These are phyloP conservation scores for Amblyopsis rosae DNA, from an alignment of 2,113 vertebrate genomes.

Conservation along the genomic window DNA sequence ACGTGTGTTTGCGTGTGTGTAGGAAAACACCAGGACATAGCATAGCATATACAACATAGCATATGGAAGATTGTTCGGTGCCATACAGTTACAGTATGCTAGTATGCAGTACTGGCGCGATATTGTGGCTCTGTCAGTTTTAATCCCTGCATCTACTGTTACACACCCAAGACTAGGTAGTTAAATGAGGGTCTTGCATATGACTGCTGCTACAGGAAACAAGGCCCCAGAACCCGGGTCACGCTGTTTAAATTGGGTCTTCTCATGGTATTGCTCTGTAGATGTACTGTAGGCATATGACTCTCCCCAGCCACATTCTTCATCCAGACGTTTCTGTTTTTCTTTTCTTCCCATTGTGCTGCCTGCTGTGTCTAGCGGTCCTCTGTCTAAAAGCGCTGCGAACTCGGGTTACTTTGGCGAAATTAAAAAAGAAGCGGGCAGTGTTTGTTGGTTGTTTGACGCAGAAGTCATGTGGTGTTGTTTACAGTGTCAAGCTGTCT, in stretches of 20 bases:
- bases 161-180: not conserved
- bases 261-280: not conserved
- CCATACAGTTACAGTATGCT: not conserved
- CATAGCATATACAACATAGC: too few relatives aligned
- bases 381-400: too few relatives aligned
- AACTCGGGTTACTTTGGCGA: too few relatives aligned
- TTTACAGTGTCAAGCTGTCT: not conserved
- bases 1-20: conserved; percentile 1
- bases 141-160: not conserved
- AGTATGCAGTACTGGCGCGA: too few relatives aligned
- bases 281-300: too few relatives aligned
- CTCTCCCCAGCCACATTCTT: too few relatives aligned
- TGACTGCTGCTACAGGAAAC: not conserved
- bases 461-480: too few relatives aligned
- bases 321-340: too few relatives aligned
- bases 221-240: not conserved
- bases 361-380: too few relatives aligned
- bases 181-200: not conserved
- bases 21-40: conserved; percentile 12
- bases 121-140: not conserved
- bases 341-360: too few relatives aligned
- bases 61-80: conserved; percentile 5
- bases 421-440: too few relatives aligned
- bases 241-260: not conserved
- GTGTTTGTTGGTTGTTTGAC: too few relatives aligned